Evolutionary conservation across 2,113 vertebrate species (phyloP).

Genomic region (Myotis yumanensis): DNA sequence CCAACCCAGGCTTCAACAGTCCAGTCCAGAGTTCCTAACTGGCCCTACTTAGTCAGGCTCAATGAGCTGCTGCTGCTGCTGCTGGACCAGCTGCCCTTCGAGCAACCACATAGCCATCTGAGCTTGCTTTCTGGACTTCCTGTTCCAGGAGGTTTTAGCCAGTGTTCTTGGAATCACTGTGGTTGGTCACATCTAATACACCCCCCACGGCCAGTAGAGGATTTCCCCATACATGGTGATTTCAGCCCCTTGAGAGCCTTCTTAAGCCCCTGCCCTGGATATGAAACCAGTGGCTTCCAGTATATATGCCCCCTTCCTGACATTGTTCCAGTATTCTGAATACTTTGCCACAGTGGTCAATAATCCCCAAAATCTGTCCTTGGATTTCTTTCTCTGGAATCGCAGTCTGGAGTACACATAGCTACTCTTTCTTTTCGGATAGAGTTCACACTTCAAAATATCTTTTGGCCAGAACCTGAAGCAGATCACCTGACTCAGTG

Average conservation of each 20-base stretch:
- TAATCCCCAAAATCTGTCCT: slow-evolving; percentile 93
- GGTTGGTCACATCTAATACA: slow-evolving; percentile 84
- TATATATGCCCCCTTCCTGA: slow-evolving; percentile 94
- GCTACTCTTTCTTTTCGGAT: slow-evolving; percentile 95
- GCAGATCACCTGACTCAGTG: slow-evolving; percentile 92
- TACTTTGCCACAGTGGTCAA: slow-evolving; percentile 97
- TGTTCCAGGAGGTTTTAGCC: slow-evolving; percentile 87
- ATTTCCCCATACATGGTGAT: slow-evolving; percentile 46
- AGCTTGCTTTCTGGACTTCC: slow-evolving; percentile 93
- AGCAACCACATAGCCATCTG: slow-evolving; percentile 95
- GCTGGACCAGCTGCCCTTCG: slow-evolving; percentile 86
- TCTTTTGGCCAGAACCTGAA: slow-evolving; percentile 95
- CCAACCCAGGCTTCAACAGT: neutral
- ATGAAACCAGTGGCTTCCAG: slow-evolving; percentile 70
- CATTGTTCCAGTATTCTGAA: slow-evolving; percentile 97
- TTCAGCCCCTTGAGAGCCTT: slow-evolving; percentile 55
- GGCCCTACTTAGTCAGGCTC: slow-evolving; percentile 87
- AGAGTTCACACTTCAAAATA: slow-evolving; percentile 94
- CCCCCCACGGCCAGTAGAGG: slow-evolving; percentile 40
- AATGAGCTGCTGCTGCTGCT: slow-evolving; percentile 91
- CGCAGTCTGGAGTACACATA: slow-evolving; percentile 96
- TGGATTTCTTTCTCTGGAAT: slow-evolving; percentile 98
- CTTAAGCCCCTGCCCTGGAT: slow-evolving; percentile 66
- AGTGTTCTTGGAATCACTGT: slow-evolving; percentile 94
- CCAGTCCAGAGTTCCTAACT: slow-evolving; percentile 62